phyloP scores from a whole-genome alignment of 2,797 vertebrate genomes.

The Phylloscopus collybita region DNA sequence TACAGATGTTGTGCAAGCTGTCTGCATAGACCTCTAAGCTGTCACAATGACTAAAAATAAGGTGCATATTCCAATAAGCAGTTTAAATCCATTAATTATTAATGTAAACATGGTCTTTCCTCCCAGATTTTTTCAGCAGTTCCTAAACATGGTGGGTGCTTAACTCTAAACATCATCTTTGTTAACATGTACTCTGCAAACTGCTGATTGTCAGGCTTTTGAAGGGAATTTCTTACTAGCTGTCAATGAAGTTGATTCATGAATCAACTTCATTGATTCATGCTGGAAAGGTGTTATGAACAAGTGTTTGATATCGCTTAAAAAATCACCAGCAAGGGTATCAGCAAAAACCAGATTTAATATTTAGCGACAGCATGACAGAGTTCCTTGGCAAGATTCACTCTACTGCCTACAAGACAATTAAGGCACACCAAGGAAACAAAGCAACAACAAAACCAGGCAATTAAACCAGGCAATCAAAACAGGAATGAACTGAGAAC shows the following conservation, averaged over 20 bases:
- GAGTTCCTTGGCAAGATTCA: neutral
- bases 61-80: neutral
- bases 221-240: neutral
- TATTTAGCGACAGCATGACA: neutral
- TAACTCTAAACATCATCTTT: neutral
- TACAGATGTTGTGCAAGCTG: neutral
- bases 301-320: fast-evolving
- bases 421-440: neutral
- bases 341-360: neutral
- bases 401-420: neutral
- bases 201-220: neutral
- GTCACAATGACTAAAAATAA: neutral
- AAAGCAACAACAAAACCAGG: neutral
- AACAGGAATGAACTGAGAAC: neutral
- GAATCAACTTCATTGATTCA: neutral
- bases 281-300: neutral
- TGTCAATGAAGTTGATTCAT: neutral
- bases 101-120: neutral
- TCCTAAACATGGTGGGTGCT: neutral
- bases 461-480: neutral
- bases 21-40: neutral
- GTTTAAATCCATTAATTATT: neutral
- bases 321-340: neutral
- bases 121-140: neutral
- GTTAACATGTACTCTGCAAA: neutral